phyloP scores from a whole-genome alignment of 2,888 invertebrate species.

The Cybosia mesomella region DNA sequence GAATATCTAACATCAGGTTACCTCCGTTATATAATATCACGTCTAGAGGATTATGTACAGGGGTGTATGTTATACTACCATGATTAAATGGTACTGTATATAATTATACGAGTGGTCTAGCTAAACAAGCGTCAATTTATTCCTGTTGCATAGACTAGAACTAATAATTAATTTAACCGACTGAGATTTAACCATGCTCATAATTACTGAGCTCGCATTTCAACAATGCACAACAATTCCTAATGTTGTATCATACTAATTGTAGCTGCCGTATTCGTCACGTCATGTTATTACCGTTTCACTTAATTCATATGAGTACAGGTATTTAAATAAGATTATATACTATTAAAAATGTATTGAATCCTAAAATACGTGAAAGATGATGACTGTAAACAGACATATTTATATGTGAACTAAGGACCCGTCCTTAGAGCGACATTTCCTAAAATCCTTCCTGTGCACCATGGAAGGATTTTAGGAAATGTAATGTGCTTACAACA shows the following conservation, averaged over 20 bases:
- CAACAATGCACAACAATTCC: slow-evolving; percentile 46
- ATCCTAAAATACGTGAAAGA: background rate
- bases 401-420: too few species aligned
- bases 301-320: background rate
- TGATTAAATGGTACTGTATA: slow-evolving; percentile 48
- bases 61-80: slow-evolving; percentile 39
- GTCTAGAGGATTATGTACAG: slow-evolving; percentile 41
- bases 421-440: too few species aligned
- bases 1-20: slow-evolving; percentile 43
- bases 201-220: slow-evolving; percentile 46
- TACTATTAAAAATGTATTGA: background rate
- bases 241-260: slow-evolving; percentile 36
- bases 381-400: too few species aligned
- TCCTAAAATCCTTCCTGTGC: background rate
- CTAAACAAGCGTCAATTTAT: slow-evolving; percentile 50
- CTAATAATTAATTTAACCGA: slow-evolving; percentile 52
- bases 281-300: slow-evolving; percentile 12
- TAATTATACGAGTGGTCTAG: slow-evolving; percentile 45
- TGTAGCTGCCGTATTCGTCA: slow-evolving; percentile 28
- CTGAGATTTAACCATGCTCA: slow-evolving; percentile 49
- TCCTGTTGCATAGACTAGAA: slow-evolving; percentile 44
- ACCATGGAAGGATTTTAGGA: too few species aligned
- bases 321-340: background rate
- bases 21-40: slow-evolving; percentile 37
- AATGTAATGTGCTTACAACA: background rate